Evolutionary conservation across 2,797 vertebrate species (phyloP).

Genomic region (Neosilurus mollespiculum): DNA sequence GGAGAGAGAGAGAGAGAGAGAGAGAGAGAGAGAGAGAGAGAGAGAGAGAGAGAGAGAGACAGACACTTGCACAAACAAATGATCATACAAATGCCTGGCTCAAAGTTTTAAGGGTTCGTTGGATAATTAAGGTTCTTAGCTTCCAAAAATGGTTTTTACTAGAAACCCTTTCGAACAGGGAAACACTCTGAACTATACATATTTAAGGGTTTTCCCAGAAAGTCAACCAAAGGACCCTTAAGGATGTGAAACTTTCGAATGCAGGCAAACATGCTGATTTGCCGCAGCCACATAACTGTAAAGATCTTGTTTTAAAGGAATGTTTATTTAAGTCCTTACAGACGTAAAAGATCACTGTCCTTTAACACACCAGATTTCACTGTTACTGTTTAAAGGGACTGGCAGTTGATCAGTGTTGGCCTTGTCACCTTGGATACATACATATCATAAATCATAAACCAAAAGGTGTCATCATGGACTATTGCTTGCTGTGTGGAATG

Average conservation of each 20-base stretch:
- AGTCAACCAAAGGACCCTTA: background rate
- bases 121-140: background rate
- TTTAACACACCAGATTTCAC: background rate
- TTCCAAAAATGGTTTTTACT: background rate
- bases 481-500: background rate
- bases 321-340: constrained; percentile 1
- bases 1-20: no score
- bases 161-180: background rate
- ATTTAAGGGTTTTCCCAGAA: background rate
- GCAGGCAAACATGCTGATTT: background rate
- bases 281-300: background rate
- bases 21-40: no score
- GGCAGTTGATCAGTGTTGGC: background rate
- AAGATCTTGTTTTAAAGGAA: background rate
- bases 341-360: background rate
- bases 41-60: background rate
- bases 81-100: background rate
- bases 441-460: background rate
- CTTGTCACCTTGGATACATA: background rate
- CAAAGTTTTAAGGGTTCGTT: background rate
- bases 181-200: background rate
- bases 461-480: background rate
- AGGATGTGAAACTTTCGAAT: background rate
- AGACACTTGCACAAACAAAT: background rate
- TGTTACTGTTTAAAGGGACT: background rate